These are phyloP conservation scores for Zosterops borbonicus DNA, from an alignment of 2,113 vertebrate genomes.

Conservation along the genomic window DNA sequence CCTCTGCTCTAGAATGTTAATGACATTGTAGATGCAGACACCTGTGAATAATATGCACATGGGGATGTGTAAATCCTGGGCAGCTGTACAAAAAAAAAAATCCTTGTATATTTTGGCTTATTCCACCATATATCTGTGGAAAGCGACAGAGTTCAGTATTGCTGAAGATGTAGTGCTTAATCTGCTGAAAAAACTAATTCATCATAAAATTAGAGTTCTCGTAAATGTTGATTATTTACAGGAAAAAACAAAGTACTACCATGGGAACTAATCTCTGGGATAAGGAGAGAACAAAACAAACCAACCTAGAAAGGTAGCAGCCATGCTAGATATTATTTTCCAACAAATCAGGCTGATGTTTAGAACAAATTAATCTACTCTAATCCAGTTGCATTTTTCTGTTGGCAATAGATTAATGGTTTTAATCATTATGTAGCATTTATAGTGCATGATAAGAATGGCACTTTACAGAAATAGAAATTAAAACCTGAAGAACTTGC, in stretches of 20 bases:
- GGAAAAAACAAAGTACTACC: not conserved
- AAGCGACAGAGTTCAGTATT: not conserved
- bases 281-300: not conserved
- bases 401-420: not conserved
- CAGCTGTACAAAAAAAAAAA: not conserved
- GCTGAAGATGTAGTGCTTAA: not conserved
- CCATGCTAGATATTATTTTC: not conserved
- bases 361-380: constrained; percentile 9
- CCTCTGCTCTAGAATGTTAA: not conserved
- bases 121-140: not conserved
- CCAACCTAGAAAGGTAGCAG: not conserved
- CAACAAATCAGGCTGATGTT: not conserved
- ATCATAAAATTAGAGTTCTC: not conserved
- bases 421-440: constrained; percentile 19
- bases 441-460: not conserved
- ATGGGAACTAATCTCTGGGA: not conserved
- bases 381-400: constrained; percentile 13
- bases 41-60: not conserved
- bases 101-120: not conserved
- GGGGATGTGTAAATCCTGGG: not conserved
- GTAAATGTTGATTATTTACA: not conserved
- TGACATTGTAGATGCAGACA: not conserved
- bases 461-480: not conserved
- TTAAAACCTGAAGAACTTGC: not conserved
- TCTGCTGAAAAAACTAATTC: not conserved